phyloP scores from a whole-genome alignment of 2,888 invertebrate species.

The Tachina fera region DNA sequence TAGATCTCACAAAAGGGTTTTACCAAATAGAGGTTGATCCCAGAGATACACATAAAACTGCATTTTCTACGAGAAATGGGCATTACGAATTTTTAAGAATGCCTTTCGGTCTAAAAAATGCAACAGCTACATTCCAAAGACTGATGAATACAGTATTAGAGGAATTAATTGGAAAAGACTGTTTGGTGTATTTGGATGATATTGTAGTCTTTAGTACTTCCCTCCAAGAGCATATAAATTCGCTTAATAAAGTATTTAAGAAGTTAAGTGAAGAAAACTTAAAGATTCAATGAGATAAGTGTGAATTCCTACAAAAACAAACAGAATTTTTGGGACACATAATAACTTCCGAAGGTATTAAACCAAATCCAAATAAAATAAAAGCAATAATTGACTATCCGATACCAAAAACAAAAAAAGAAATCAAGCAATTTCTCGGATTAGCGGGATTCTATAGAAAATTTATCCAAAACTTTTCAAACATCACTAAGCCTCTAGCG shows the following conservation, averaged over 20 bases:
- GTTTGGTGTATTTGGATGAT: too few species aligned
- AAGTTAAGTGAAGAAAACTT: constrained; percentile 67
- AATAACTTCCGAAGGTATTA: constrained; percentile 73
- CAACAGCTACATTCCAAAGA: too few species aligned
- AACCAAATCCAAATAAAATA: constrained; percentile 75
- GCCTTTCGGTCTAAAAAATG: too few species aligned
- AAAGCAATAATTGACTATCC: constrained; percentile 65
- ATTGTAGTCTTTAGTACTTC: too few species aligned
- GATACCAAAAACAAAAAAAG: constrained; percentile 73
- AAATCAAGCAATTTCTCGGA: constrained; percentile 75
- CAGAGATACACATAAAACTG: constrained; percentile 33
- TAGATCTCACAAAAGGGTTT: constrained; percentile 8
- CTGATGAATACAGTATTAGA: too few species aligned
- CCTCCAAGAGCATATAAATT: too few species aligned
- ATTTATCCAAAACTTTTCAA: constrained; percentile 71
- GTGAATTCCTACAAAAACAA: too few species aligned
- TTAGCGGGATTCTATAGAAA: constrained; percentile 74
- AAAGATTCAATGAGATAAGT: constrained; percentile 74
- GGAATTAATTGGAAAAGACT: too few species aligned
- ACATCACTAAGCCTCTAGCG: constrained; percentile 46
- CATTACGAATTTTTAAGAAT: too few species aligned
- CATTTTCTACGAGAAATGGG: too few species aligned
- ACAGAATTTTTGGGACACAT: too few species aligned
- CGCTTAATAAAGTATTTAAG: neutral
- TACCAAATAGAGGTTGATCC: constrained; percentile 41